phyloP scores from a whole-genome alignment of 1,140 invertebrate genomes.

The Drosophila albomicans region DNA sequence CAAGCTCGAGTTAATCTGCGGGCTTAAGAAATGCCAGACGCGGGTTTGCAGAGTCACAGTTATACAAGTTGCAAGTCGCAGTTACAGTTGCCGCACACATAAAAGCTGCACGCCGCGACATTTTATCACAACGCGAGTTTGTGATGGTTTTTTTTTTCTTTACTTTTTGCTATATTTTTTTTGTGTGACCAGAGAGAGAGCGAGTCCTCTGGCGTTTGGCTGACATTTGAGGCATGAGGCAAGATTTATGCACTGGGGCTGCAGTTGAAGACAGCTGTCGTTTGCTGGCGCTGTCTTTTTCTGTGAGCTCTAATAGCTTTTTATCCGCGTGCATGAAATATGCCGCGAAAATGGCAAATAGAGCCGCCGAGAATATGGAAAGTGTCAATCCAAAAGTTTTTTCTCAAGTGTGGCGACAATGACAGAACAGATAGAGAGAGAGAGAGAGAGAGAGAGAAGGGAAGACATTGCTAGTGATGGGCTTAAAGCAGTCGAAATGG shows the following conservation, averaged over 20 bases:
- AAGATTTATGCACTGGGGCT: conserved; percentile 82
- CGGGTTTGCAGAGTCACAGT: conserved; percentile 1
- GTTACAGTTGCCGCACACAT: conserved; percentile 50
- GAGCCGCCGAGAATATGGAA: conserved; percentile 68
- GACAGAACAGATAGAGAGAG: neutral
- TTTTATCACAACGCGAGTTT: conserved; percentile 71
- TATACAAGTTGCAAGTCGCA: conserved; percentile 24
- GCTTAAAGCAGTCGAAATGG: neutral
- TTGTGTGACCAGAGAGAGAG: conserved; percentile 2
- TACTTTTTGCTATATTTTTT: neutral
- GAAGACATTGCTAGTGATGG: too few relatives aligned
- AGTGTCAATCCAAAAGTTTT: conserved; percentile 70
- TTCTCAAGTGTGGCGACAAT: conserved; percentile 46
- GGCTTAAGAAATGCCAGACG: conserved; percentile 77
- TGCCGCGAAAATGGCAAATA: conserved; percentile 74
- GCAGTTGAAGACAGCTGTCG: conserved; percentile 82
- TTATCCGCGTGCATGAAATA: conserved; percentile 80
- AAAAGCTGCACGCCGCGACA: conserved; percentile 66
- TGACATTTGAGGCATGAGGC: conserved; percentile 72
- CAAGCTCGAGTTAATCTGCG: conserved; percentile 68
- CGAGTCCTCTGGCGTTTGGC: conserved; percentile 13
- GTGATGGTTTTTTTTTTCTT: conserved; percentile 36
- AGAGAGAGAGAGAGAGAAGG: too few relatives aligned
- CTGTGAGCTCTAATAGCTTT: conserved; percentile 69
- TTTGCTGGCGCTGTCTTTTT: conserved; percentile 66